Base-by-base conservation (phyloP, 1,140 invertebrate genomes). In the Zelostemma sp. region DNA sequence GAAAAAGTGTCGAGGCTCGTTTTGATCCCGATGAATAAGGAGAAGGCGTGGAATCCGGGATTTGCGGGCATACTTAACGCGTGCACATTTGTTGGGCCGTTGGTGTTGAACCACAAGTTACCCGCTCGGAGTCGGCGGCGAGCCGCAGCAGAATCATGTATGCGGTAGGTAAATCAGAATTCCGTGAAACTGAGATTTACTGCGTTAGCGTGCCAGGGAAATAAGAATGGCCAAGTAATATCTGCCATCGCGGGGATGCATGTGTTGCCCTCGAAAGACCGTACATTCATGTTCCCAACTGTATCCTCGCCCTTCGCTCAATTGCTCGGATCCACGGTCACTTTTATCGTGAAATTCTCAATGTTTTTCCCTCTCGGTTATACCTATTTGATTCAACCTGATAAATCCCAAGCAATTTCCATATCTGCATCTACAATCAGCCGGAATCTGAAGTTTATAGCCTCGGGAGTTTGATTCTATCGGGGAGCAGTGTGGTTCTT, bases 91-190 rank as follows among this genome's bases (percentile, higher is more conserved):
- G 63, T 55, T 35, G 49, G 50, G 3, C 11, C 48, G 16, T 38
- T 33, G 53, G 8, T 16, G 51, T 48, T 17, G 51, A 58, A 70
- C 61, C 61, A 28, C 68, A 58, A 70, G 57, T 70, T 70, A 64
- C 55, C 57, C 59, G 47, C 12, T 47, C 16, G 56, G 51, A 48
- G 55, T 64, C 45, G 31, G 31, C 38, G 53, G 58, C 17, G 18
- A 15, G 43, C 54, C 68, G 48, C 68, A 58, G 35, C 35, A 25
- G 21, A 48, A 60, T 63, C 61, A 43, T 57, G 46, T 31, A 40
- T 57, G 43, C 35, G 28, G 16, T 28, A 46, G 56, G 45, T 60
- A 69, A 69, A 70, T 61, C 61, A 53, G 56, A 56, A 65, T 70
- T 55, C 18, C 28, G 43, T 28, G 56, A 40, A 51, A 63, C 28